These are phyloP conservation scores for Halcyon malimbica DNA, from an alignment of 2,113 vertebrate genomes.

Conservation along the genomic window DNA sequence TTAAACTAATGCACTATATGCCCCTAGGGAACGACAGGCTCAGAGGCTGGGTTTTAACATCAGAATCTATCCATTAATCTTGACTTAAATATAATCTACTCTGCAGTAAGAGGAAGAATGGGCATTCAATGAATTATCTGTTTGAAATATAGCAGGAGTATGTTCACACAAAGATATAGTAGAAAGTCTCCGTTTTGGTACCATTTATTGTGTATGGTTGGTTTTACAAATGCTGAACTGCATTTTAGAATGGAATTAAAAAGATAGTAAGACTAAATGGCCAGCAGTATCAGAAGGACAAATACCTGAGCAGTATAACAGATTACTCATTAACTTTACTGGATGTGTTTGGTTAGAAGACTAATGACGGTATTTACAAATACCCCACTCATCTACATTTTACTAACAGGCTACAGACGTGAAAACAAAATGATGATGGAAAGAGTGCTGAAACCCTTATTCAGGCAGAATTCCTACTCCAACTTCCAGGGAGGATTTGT, in stretches of 20 bases:
- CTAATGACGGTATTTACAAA: conserved; percentile 14
- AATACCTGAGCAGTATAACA: not conserved
- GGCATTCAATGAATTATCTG: conserved; percentile 81
- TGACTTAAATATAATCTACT: conserved; percentile 88
- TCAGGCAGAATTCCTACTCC: not conserved
- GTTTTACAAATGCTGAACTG: not conserved
- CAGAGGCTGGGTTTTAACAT: conserved; percentile 81
- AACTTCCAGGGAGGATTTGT: not conserved
- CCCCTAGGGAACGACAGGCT: conserved; percentile 80
- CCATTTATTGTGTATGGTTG: not conserved
- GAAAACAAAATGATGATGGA: not conserved
- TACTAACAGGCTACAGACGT: not conserved
- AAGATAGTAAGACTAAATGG: not conserved
- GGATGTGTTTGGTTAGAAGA: not conserved
- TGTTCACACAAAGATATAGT: conserved; percentile 66
- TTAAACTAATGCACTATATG: conserved; percentile 88
- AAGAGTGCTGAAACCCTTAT: not conserved
- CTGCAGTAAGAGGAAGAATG: conserved; percentile 78
- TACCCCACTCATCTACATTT: not conserved
- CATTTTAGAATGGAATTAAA: not conserved
- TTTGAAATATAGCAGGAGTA: conserved; percentile 75
- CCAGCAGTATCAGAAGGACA: not conserved
- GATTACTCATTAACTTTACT: not conserved
- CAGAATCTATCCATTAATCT: conserved; percentile 91
- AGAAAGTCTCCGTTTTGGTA: conserved; percentile 32